Base-by-base conservation (phyloP, 2,888 invertebrate species). In the Acronicta psi region DNA sequence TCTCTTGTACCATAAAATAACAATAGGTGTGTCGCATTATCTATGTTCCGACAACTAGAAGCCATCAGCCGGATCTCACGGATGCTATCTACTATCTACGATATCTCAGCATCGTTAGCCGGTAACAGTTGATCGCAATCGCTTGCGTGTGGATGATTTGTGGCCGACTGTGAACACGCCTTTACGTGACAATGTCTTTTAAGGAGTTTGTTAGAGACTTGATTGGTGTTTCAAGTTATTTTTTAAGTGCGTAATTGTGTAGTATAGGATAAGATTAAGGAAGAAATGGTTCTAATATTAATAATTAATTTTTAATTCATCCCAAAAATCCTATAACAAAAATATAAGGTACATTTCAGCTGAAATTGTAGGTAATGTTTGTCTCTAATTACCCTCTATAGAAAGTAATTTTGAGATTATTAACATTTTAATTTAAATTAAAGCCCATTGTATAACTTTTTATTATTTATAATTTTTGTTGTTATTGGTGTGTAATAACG, bases 81-180 rank as follows among this genome's bases (percentile, higher is more conserved):
- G 73, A 73, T 74, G 49, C 59, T 61, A n/a, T n/a, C n/a, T n/a
- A n/a, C n/a, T 77, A 77, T 74, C 74, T 52, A 43, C 38, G 62
- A 53, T 73, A 78, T 79, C 79, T 71, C 64, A 50, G 57, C 59
- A 69, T 79, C 73, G 77, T 79, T 79, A 77, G 77, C 40, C 51
- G 64, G 61, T 58, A 57, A 59, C 50, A 69, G 63, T 70, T 47
- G 79, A 79, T 78, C 57, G 66, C 77, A 65, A 77, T 79, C 77
- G 72, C 70, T 71, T 45, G 71, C 70, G 75, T 74, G 74, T 61
- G 63, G 71, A 78, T 79, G 79, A 78, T 78, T 79, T 75, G 79
- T 73, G 77, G 71, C 42, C 23, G 42, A 17, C 51, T 69, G 36
- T 58, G 73, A 40, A 53, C 64, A 58, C 60, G 62, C 62, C 66